Base-by-base conservation (phyloP, 2,113 vertebrate genomes). In the Vidua chalybeata region DNA sequence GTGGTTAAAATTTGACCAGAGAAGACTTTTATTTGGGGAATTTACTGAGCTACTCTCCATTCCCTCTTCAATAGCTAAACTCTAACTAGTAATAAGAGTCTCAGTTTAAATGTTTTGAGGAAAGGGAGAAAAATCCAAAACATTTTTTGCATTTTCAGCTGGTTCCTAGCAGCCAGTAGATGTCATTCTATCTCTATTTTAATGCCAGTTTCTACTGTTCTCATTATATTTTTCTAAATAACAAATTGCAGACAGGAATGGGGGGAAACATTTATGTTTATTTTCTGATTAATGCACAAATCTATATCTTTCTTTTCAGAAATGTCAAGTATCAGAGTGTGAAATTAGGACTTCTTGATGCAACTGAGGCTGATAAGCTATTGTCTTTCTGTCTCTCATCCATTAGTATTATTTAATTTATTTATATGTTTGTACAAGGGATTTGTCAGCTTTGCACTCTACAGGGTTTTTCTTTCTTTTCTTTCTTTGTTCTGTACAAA, bases 121-220 rank as follows among this genome's bases (percentile, higher is more conserved):
- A 52, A 89, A 80, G 11, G 21, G 20, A 87, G 41, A 58, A 86
- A 89, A 81, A 31, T 1, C 16, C 24, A 5, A 81, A 87, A 20
- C 12, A 15, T 46, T 92, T 39, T 80, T 30, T 78, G 37, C 45
- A 67, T 20, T 85, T 85, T 23, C 43, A 83, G 31, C n/a, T 55
- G 45, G 58, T 72, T 96, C 80, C 37, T 87, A 78, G 54, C 89
- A 94, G 87, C 97, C 96, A 98, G 97, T 97, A 98, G 97, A 86
- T 98, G 97, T 97, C 97, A 96, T 98, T 97, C 94, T 98, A 23
- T 94, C 94, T 97, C 96, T 97, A 80, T 93, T 97, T 96, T 80
- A 95, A 94, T 86, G 28, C 61, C 49, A 33, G 52, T 92, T 95
- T 61, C 62, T 80, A 54, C 85, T 68, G 18, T 33, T 93, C 45